Base-by-base conservation (phyloP, 2,888 invertebrate genomes). In the Formica aserva region DNA sequence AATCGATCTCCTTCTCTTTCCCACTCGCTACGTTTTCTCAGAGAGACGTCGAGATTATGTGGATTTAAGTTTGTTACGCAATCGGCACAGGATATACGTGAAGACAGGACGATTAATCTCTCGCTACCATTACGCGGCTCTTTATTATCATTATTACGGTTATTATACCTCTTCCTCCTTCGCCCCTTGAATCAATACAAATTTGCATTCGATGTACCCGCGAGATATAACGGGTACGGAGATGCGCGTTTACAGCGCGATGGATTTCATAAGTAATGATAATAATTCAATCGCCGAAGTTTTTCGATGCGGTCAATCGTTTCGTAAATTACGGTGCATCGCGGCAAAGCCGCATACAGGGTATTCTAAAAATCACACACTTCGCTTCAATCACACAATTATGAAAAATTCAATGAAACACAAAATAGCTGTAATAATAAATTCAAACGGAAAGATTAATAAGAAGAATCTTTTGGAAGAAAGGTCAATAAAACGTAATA, bases 261-360 rank as follows among this genome's bases (percentile, higher is more conserved):
- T 72, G 48, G 35, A 77, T 83, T 85, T 85, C 77, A 77, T 83
- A 76, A 86, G 82, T 88, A 88, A 88, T 88, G 69, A 88, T 88
- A 88, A 88, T 88, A 74, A 88, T 88, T 88, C 87, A 88, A 88
- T 88, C 78, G 85, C 22, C 26, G 74, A 84, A n/a, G 3, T 87
- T 86, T 88, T 88, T 88, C 82, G 77, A 77, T 32, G 82, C 22
- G 48, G 35, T 29, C 66, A 69, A 81, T 80, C 88, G 81, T 82
- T 76, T 76, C 76, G 80, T 86, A 88, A 85, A 88, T 88, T 88
- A 87, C 85, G 60, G 83, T 76, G 71, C 84, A 77, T 29, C 52
- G 60, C 41, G 67, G 29, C 66, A 69, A 48, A 75, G 65, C 57
- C n/a, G 41, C 9, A 38, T 55, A 77, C 77, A 38, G 11, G 77